Percentiles rank a stretch among this genome's conserved stretches.
phyloP scores from a whole-genome alignment of 2,797 vertebrate genomes.

The Argentina silus region DNA sequence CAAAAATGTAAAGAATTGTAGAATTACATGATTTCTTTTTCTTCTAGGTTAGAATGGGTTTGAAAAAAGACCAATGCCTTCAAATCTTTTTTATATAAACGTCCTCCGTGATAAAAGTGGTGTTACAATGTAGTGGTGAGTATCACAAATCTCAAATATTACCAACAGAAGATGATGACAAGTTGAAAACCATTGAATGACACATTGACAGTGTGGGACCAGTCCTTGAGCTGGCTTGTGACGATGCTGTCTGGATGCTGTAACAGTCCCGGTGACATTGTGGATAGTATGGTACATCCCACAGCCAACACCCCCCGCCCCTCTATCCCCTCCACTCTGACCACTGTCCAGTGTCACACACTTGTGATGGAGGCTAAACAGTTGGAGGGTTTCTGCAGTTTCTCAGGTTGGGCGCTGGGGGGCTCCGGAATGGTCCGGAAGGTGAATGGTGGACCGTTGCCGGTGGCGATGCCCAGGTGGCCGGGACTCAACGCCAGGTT shows the following conservation, averaged over 20 bases:
- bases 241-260: neutral
- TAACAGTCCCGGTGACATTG: conserved; percentile 11
- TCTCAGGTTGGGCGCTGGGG: conserved; percentile 90
- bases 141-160: conserved; percentile 7
- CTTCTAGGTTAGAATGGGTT: neutral
- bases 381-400: conserved; percentile 97
- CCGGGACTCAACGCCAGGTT: conserved; percentile 95
- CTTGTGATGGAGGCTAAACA: conserved; percentile 99
- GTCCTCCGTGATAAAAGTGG: neutral
- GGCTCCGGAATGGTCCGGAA: conserved; percentile 93
- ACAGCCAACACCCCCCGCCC: conserved; percentile 3
- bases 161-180: conserved; percentile 1
- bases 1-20: neutral
- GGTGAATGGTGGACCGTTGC: conserved; percentile 88
- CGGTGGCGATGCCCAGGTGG: conserved; percentile 87
- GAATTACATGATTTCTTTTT: neutral
- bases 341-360: conserved; percentile 82
- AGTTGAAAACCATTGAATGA: conserved; percentile 5
- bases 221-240: conserved; percentile 1
- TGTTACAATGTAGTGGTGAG: conserved; percentile 10
- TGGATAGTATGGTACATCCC: neutral
- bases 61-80: conserved; percentile 5
- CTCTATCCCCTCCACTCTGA: conserved; percentile 22
- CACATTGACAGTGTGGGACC: neutral
- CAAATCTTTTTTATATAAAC: neutral